Evolutionary conservation across 2,888 invertebrate genomes (phyloP), one percentile per base, ranked within the genome.

Genomic region (Yponomeuta evonymella): DNA sequence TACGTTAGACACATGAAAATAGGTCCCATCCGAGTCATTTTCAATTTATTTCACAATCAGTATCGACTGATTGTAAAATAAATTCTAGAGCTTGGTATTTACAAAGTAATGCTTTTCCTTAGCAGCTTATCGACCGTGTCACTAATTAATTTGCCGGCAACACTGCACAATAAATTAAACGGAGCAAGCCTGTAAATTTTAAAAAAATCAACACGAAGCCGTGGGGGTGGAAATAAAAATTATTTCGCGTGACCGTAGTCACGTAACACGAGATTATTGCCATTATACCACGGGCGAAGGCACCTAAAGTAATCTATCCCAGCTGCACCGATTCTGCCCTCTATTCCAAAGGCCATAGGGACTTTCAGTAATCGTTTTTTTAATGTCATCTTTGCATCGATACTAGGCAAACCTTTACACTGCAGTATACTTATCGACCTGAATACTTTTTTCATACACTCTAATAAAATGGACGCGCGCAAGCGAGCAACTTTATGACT

Each of bases 381-480:
- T 80, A 80, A 75, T 76, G 81, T 82, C 87, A 87, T 88, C 87
- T 81, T 69, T 73, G 73, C 78, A 82, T 83, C 83, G 85, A 87
- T 87, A 85, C 79, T 78, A 73, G 75, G 11, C 51, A 58, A 58
- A 58, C 51, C 12, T 58, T 58, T 15, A 12, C 15, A 12, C 51
- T 58, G 51, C 51, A 58, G 51, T 58, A 58, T 58, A 15, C 51
- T 58, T 15, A 15, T 12, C 51, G 51, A 58, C 51, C 51, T 12
- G 51, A 58, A 15, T 58, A 15, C 15, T 58, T 15, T 58, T 15
- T 58, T 58, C 12, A 15, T 58, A 58, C 51, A 58, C 51, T 15
- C 51, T 58, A 12, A 58, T 58, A 58, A 58, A 58, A 15, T 58
- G 51, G 51, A 58, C 68, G 68, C 48, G 68, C 68, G 29, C 68